These are phyloP conservation scores for Scolanthus callimorphus DNA, from an alignment of 92 coral and sea anemone genomes.

Conservation along the genomic window DNA sequence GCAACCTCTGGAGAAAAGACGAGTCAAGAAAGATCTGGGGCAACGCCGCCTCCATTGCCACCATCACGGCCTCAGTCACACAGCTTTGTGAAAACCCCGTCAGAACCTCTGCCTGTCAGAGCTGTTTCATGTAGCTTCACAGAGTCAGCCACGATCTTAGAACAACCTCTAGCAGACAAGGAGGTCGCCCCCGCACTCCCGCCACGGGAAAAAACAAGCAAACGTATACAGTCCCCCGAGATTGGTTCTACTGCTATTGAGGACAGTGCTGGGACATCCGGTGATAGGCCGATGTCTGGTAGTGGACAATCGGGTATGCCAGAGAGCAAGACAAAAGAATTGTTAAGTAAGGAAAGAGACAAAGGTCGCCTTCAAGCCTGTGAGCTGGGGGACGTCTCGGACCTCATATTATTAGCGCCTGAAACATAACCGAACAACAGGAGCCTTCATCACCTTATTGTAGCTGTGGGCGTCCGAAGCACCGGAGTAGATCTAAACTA, in stretches of 20 bases:
- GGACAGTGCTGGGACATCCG: neutral
- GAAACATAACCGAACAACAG: too few species aligned
- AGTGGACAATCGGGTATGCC: neutral
- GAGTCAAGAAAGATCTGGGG: too few species aligned
- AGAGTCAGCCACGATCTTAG: neutral
- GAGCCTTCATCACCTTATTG: too few species aligned
- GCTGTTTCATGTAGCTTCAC: too few species aligned
- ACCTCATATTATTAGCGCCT: too few species aligned
- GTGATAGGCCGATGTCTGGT: neutral
- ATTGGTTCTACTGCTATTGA: neutral
- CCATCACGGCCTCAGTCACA: too few species aligned
- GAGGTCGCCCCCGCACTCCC: slow-evolving; percentile 10
- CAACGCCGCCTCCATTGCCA: neutral
- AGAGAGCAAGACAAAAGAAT: neutral
- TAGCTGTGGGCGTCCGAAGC: too few species aligned
- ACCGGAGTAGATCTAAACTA: too few species aligned
- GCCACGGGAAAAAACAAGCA: neutral
- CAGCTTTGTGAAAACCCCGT: too few species aligned
- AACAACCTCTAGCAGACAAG: neutral
- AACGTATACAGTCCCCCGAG: slow-evolving; percentile 1
- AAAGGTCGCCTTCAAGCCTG: too few species aligned
- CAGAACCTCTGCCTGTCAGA: too few species aligned
- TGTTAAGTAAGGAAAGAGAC: neutral
- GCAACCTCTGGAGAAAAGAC: neutral
- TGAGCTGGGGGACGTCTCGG: too few species aligned